Evolutionary conservation across 1,140 invertebrate genomes (phyloP).

Genomic region (Drosophila lowei): DNA sequence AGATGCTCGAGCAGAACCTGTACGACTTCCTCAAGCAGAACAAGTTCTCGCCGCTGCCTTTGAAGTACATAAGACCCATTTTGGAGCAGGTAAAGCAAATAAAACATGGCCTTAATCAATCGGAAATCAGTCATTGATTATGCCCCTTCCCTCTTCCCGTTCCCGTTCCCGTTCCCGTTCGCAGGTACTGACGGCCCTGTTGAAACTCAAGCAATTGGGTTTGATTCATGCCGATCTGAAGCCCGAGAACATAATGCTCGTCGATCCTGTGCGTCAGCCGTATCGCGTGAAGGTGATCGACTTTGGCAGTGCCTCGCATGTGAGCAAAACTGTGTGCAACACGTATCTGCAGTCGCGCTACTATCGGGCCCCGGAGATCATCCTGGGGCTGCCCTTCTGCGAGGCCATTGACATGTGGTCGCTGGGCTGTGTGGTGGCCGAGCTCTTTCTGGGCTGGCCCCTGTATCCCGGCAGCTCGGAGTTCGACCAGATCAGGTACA

Average conservation of each 20-base stretch:
- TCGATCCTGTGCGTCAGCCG: constrained; percentile 98
- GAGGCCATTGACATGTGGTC: constrained; percentile 99
- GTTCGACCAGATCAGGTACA: constrained; percentile 99
- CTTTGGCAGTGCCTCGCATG: constrained; percentile 99
- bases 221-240: constrained; percentile 99
- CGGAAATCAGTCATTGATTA: not conserved
- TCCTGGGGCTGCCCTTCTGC: constrained; percentile 98
- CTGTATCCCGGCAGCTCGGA: constrained; percentile 99
- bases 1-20: constrained; percentile 99
- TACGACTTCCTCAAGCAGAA: constrained; percentile 99
- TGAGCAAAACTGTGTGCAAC: constrained; percentile 99
- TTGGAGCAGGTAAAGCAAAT: constrained; percentile 93
- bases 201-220: constrained; percentile 98
- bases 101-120: not conserved
- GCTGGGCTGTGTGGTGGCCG: constrained; percentile 99
- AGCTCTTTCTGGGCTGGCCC: constrained; percentile 99
- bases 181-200: constrained; percentile 93
- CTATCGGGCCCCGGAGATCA: constrained; percentile 99
- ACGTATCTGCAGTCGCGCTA: constrained; percentile 99
- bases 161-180: too few relatives aligned
- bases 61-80: constrained; percentile 99
- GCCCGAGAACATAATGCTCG: constrained; percentile 99
- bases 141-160: too few relatives aligned
- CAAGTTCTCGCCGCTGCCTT: constrained; percentile 98
- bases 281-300: constrained; percentile 99